Evolutionary conservation across 2,797 vertebrate species (phyloP).

Genomic region (Fratercula arctica): DNA sequence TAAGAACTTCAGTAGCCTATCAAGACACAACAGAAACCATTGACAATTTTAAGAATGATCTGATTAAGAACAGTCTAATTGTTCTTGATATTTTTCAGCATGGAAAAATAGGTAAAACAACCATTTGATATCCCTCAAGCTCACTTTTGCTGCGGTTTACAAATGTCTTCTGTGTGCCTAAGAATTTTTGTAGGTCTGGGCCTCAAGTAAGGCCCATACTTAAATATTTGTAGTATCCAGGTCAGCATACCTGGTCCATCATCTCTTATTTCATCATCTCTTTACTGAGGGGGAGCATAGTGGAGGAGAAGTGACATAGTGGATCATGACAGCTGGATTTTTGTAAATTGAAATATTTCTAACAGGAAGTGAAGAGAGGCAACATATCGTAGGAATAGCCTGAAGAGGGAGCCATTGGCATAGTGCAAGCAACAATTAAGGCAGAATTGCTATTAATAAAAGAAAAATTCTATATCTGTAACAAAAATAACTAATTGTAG

Average conservation of each 20-base stretch:
- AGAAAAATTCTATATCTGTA: neutral
- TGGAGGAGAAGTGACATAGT: neutral
- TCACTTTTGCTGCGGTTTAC: neutral
- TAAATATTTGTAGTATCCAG: neutral
- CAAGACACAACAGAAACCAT: neutral
- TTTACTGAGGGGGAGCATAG: neutral
- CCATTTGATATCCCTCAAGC: neutral
- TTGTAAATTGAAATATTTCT: accelerated
- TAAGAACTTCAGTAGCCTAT: neutral
- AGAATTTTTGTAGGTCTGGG: neutral
- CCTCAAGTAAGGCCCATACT: neutral
- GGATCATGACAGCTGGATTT: accelerated
- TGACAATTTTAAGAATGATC: neutral
- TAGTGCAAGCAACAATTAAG: neutral
- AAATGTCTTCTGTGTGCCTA: neutral
- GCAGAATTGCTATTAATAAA: neutral
- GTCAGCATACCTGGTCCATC: neutral
- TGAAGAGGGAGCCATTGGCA: conserved; percentile 58
- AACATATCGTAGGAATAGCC: neutral
- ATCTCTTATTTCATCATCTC: neutral
- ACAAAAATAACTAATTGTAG: neutral
- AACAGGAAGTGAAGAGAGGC: neutral
- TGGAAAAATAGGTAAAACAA: neutral
- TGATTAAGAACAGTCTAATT: neutral
- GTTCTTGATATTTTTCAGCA: neutral